Conservation (phyloP, 1,140 invertebrate genomes). For the Dreissena polymorpha region DNA sequence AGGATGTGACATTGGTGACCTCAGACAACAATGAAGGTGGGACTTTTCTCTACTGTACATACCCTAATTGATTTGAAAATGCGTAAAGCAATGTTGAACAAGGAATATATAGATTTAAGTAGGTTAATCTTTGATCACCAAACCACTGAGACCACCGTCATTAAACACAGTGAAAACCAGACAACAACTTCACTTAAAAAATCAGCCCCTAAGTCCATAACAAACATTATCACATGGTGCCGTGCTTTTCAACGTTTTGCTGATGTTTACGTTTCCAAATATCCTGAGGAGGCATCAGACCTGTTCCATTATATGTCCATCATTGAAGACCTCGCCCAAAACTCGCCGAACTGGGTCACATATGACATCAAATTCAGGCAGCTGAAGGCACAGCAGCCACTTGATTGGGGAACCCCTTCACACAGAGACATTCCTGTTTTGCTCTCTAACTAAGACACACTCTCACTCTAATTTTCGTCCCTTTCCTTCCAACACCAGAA, state of each 20-base stretch:
- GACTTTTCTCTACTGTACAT: background rate
- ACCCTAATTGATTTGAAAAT: background rate
- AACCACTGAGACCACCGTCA: background rate
- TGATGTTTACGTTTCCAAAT: background rate
- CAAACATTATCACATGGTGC: no score
- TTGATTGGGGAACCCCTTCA: constrained; percentile 5
- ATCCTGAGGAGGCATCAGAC: background rate
- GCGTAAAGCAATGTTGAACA: background rate
- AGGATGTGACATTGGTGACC: no score
- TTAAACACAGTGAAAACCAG: background rate
- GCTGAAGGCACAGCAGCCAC: background rate
- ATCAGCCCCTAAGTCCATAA: no score
- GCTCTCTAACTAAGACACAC: no score
- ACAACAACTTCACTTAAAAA: constrained; percentile 9
- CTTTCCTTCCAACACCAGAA: background rate
- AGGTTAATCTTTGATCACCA: no score
- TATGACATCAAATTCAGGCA: constrained; percentile 27
- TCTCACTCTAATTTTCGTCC: background rate
- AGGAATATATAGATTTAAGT: no score
- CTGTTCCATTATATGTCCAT: constrained; percentile 18
- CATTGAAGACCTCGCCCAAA: background rate
- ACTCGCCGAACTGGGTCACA: no score
- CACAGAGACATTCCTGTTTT: no score
- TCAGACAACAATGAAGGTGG: no score
- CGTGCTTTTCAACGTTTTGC: no score